Evolutionary conservation across 2,888 invertebrate species (phyloP), one percentile per base, ranked within the genome.

Genomic region (Brassicogethes aeneus): DNA sequence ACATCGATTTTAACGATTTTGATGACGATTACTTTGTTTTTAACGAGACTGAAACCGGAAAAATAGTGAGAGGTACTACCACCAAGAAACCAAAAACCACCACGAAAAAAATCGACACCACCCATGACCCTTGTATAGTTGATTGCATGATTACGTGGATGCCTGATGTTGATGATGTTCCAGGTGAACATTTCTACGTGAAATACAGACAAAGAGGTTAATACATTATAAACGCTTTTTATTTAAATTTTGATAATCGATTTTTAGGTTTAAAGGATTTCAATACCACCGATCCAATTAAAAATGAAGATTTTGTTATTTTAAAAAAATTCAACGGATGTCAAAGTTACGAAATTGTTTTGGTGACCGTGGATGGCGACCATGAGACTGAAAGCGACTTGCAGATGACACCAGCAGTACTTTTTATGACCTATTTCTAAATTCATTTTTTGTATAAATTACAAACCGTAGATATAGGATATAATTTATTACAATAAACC

Each of bases 161-260:
- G 31, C 62, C 62, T 1, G 61, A 62, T 39, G 49, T 61, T 1
- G 53, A 48, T 13, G 54, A 58, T 40, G 59, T 57, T 38, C 59
- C 62, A 0, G 62, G 62, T 0, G 60, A 61, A 36, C 46, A 60
- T 37, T 62, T 62, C 36, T 61, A 59, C 42, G 47, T 60, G 8
- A 62, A 59, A 45, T 60, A 62, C 39, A 47, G 54, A 34, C 41
- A 52, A 16, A 58, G 53, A 36, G 60, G 59, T 32, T 23, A 23
- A 23, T 7, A 23, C 23, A 23, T 7, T 23, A 23, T 23, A 23
- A 23, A 5, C 10, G n/a, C n/a, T n/a, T n/a, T n/a, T n/a, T n/a
- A n/a, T n/a, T n/a, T n/a, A n/a, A n/a, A n/a, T n/a, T n/a, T n/a
- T n/a, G n/a, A n/a, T n/a, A n/a, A n/a, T n/a, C n/a, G n/a, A n/a